Base-by-base conservation (phyloP, 2,113 vertebrate genomes). In the Formicarius rufipectus region DNA sequence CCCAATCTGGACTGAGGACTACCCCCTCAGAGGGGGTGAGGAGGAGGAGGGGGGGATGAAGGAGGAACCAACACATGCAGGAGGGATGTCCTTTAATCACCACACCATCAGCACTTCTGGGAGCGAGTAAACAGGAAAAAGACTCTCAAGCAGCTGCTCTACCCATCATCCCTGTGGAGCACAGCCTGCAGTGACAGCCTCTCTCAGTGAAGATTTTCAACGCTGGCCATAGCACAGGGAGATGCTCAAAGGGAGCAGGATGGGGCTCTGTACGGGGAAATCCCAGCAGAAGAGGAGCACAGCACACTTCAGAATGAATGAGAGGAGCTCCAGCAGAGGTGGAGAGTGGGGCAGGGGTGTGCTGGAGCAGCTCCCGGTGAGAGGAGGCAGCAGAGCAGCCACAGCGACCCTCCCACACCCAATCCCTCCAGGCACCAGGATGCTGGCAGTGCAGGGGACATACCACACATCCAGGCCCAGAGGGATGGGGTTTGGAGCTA, bases 121-220 rank as follows among this genome's bases (percentile, higher is more conserved):
- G 87, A 96, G 96, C 67, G 52, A 85, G 93, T 96, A 97, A 97
- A 98, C 97, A 98, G 96, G 97, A 97, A 96, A 95, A 93, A 60
- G 87, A 13, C 93, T 80, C 95, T 95, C 55, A 14, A 92, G 95
- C 94, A 97, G 95, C 94, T 96, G 93, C 23, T 73, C 75, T 78
- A 56, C 64, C 49, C 89, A 40, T 59, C 2, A 3, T 76, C 82
- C 89, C 88, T 4, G 2, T 1, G 2, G 75, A 55, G 82, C 84
- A 53, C 84, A 62, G 92, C 62, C 72, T 39, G 84, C 75, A 44
- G 14, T 6, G 14, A 72, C 62, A 45, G 86, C 68, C 25, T 21
- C 37, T 55, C 73, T 52, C 5, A 0, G 49, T 20, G 66, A 85
- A 1, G 2, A 64, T 19, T 84, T 30, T 84, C 78, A 78, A 14